phyloP scores from a whole-genome alignment of 2,113 vertebrate species.

The Cololabis saira region DNA sequence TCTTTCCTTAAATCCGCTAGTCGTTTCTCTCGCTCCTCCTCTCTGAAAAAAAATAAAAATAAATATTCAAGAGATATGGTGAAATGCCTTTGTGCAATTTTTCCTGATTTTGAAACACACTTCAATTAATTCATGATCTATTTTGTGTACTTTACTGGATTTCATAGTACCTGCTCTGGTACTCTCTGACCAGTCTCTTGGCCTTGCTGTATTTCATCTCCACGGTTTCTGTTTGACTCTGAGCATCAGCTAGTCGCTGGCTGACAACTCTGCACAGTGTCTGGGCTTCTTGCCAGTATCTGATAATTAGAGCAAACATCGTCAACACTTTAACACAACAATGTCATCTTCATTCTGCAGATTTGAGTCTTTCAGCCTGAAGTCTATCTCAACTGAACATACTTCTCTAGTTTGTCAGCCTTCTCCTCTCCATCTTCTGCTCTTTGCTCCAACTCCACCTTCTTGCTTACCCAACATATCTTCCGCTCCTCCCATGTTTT shows the following conservation, averaged over 20 bases:
- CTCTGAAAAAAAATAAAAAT: constrained; percentile 69
- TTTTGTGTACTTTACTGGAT: background rate
- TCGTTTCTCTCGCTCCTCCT: constrained; percentile 82
- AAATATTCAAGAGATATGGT: background rate
- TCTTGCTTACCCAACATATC: constrained; percentile 81
- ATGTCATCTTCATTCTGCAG: constrained; percentile 5
- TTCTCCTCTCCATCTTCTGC: constrained; percentile 88
- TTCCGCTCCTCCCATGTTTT: constrained; percentile 80
- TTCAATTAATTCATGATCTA: background rate
- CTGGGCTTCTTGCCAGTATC: constrained; percentile 93
- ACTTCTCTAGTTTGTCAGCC: constrained; percentile 88
- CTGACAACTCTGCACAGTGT: constrained; percentile 90
- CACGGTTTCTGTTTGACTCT: constrained; percentile 88
- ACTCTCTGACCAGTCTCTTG: constrained; percentile 88
- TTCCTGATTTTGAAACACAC: background rate
- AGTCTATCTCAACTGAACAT: background rate
- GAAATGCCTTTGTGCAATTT: background rate
- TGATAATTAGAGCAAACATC: constrained; percentile 40
- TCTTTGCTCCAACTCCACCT: constrained; percentile 83
- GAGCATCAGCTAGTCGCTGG: constrained; percentile 89
- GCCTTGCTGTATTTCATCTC: constrained; percentile 90
- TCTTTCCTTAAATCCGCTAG: constrained; percentile 81
- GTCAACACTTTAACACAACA: constrained; percentile 8
- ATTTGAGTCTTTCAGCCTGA: background rate
- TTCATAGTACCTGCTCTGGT: constrained; percentile 85